Evolutionary conservation across 2,797 vertebrate species (phyloP).

Genomic region (Dryobates pubescens): DNA sequence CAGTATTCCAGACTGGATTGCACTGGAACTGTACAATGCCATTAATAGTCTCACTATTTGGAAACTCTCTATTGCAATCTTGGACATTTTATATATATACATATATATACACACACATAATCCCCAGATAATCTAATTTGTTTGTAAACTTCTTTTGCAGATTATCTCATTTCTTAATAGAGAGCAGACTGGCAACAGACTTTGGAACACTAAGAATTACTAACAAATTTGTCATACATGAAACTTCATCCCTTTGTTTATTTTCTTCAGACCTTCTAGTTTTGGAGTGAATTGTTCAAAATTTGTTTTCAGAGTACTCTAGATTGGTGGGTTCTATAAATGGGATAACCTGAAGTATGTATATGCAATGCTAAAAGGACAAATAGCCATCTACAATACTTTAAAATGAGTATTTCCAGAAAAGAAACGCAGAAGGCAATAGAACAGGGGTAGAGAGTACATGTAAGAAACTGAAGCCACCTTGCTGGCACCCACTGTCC

Average conservation of each 20-base stretch:
- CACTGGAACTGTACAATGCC: background rate
- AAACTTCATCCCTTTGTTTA: background rate
- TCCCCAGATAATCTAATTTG: background rate
- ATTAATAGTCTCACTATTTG: background rate
- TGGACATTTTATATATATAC: background rate
- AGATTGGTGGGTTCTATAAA: background rate
- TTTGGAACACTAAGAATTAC: constrained; percentile 20
- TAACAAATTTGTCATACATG: constrained; percentile 28
- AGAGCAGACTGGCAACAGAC: constrained; percentile 1
- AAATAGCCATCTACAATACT: background rate
- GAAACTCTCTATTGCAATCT: background rate
- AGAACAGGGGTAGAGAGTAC: background rate
- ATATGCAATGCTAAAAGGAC: background rate
- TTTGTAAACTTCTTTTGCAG: background rate
- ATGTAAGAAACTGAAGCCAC: background rate
- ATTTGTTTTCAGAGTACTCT: background rate
- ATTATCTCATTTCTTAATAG: background rate
- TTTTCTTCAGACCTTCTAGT: background rate
- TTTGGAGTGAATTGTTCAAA: background rate
- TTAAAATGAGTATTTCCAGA: background rate
- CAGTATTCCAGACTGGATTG: background rate
- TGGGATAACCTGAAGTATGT: background rate
- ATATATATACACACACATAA: background rate
- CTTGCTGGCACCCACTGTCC: background rate
- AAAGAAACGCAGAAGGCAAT: constrained; percentile 2